These are phyloP conservation scores for Paramisgurnus dabryanus DNA, from an alignment of 2,113 vertebrate species.

Conservation along the genomic window DNA sequence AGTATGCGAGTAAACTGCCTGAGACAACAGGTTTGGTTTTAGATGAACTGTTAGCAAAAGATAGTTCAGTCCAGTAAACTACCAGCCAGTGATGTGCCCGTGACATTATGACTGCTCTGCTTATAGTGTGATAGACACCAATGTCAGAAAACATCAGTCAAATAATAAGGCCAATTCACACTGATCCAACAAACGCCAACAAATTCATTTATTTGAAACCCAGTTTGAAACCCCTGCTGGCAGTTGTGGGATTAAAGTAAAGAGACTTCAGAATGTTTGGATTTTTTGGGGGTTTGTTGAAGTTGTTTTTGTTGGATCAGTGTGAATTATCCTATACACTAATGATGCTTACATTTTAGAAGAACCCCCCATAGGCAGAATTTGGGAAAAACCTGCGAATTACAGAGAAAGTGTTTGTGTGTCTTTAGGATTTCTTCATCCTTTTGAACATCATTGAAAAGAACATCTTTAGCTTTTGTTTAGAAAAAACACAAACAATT, in stretches of 20 bases:
- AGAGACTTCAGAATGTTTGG: no score
- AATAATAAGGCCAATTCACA: background rate
- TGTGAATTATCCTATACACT: background rate
- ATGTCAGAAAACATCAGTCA: constrained; percentile 25
- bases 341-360: background rate
- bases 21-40: background rate
- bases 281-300: no score
- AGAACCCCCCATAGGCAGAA: background rate
- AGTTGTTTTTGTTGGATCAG: no score
- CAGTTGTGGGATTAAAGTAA: no score
- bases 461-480: no score
- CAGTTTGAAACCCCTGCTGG: no score
- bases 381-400: background rate
- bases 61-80: no score
- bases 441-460: background rate
- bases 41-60: background rate
- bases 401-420: background rate
- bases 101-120: background rate
- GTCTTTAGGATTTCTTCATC: background rate
- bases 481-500: no score
- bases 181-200: no score
- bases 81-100: background rate
- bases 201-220: no score
- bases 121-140: constrained; percentile 10
- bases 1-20: background rate